phyloP scores from a whole-genome alignment of 2,888 invertebrate species.

The Acleris cristana region DNA sequence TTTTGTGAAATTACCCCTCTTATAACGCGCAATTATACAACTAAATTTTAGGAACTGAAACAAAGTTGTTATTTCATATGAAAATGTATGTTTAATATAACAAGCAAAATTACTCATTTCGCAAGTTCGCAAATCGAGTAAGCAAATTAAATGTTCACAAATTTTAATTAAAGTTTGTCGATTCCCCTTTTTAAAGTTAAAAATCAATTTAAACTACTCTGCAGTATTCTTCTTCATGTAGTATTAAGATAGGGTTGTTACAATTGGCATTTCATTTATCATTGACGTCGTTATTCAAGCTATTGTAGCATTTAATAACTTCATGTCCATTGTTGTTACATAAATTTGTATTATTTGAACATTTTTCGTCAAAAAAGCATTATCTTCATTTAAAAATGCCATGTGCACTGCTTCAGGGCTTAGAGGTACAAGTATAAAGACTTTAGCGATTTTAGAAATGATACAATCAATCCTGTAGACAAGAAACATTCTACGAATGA shows the following conservation, averaged over 20 bases:
- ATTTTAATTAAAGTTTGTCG: too few species aligned
- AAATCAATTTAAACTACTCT: too few species aligned
- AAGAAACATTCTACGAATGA: background rate
- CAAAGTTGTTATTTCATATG: too few species aligned
- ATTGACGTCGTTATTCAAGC: conserved; percentile 9
- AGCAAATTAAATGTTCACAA: too few species aligned
- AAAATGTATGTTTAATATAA: too few species aligned
- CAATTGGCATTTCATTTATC: conserved; percentile 5
- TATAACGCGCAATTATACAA: too few species aligned
- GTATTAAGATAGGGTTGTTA: background rate
- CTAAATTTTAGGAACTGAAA: too few species aligned
- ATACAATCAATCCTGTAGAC: background rate
- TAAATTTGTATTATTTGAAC: conserved; percentile 42
- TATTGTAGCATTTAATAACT: conserved; percentile 26
- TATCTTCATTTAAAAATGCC: conserved; percentile 51
- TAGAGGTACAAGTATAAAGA: conserved; percentile 44
- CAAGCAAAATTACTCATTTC: too few species aligned
- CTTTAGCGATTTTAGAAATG: conserved; percentile 25
- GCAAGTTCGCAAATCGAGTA: too few species aligned
- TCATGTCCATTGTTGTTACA: conserved; percentile 20
- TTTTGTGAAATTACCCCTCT: too few species aligned
- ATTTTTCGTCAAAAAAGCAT: conserved; percentile 42
- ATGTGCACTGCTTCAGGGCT: conserved; percentile 70
- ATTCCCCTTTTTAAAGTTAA: too few species aligned
- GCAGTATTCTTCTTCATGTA: background rate